Evolutionary conservation across 2,797 vertebrate genomes (phyloP).

Genomic region (Nothura maculosa): DNA sequence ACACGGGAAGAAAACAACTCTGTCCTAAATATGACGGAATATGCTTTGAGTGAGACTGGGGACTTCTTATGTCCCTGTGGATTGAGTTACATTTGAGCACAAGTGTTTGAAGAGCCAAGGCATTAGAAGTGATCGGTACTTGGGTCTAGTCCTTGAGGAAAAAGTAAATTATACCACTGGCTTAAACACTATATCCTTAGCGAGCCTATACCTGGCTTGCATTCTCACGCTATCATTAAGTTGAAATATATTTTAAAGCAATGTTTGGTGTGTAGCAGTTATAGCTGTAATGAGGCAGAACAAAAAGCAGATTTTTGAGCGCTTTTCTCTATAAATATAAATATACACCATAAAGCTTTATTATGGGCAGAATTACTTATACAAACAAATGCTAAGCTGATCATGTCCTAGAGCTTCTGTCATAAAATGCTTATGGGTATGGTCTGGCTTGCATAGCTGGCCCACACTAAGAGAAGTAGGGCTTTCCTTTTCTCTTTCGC

Average conservation of each 20-base stretch:
- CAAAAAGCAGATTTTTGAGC: background rate
- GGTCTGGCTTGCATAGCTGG: background rate
- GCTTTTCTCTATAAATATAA: background rate
- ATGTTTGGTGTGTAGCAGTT: background rate
- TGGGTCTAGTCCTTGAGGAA: background rate
- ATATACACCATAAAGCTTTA: background rate
- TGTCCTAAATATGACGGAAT: background rate
- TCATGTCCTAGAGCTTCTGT: background rate
- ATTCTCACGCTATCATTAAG: background rate
- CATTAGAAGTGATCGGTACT: background rate
- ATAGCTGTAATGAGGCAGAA: background rate
- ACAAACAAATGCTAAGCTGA: background rate
- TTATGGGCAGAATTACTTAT: background rate
- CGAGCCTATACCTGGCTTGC: background rate
- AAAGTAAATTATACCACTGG: background rate
- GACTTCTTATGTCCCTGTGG: background rate
- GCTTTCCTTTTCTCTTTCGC: background rate
- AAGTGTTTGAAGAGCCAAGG: background rate
- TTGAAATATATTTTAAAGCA: background rate
- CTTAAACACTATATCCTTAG: background rate
- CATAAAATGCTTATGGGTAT: fast-evolving
- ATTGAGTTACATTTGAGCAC: background rate
- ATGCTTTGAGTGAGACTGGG: background rate
- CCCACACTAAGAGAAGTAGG: background rate
- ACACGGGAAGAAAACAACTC: background rate